Base-by-base conservation (phyloP, 2,888 invertebrate species). In the Rhopalosiphum nymphaeae region DNA sequence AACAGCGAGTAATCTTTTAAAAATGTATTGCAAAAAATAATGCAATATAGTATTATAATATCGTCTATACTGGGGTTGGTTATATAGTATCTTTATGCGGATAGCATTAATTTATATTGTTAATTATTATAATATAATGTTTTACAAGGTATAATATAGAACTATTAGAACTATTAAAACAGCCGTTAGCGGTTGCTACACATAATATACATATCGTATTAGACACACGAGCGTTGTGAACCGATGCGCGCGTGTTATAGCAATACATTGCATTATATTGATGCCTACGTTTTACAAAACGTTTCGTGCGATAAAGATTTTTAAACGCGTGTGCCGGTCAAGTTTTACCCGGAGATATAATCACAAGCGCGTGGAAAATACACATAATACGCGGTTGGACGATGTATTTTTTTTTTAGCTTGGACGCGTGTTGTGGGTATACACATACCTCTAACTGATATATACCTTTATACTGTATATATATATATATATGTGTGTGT, bases 291-390 rank as follows among this genome's bases (percentile, higher is more conserved):
- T 67, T 67, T 21, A 67, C 67, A 67, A 78, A 78, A 78, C 78
- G 78, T 78, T 36, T 78, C 78, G 78, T 78, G 78, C 78, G 78
- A 78, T 78, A 78, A 78, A 21, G 21, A 36, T 78, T 78, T 78
- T 78, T 78, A 36, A 78, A 78, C 21, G 78, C 78, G 36, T 78
- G 78, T 78, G 78, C 78, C 78, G 78, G 78, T 78, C 78, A 78
- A 78, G 78, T 78, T 2, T 78, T 78, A 78, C 36, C 78, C 36
- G 21, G 21, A 78, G 78, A 78, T 78, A 78, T 78, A 36, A 78
- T 78, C 78, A 78, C 78, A 78, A n/a, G 78, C 78, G 7, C 78
- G 36, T 78, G 78, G n/a, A 78, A 78, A 78, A 78, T 78, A 36
- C 26, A 26, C 78, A 53, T 53, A 53, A 53, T 53, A 36, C 78